Percentiles rank a stretch among this genome's conserved stretches.
These are phyloP conservation scores for Chrysochloris asiatica DNA, from an alignment of 2,113 vertebrate species.

Conservation along the genomic window DNA sequence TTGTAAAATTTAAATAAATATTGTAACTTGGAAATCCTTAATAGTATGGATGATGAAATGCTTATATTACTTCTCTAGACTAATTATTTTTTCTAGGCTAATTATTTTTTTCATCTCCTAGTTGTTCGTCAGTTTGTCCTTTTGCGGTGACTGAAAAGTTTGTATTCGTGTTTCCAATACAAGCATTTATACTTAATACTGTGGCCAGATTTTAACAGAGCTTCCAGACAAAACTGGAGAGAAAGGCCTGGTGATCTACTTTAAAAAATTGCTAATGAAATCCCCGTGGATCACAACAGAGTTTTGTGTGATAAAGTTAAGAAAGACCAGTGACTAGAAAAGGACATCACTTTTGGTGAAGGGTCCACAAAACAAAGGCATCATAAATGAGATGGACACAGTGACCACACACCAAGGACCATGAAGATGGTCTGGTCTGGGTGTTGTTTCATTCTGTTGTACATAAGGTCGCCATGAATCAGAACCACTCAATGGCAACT, in stretches of 20 bases:
- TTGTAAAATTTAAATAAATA: not conserved
- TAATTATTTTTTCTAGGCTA: not conserved
- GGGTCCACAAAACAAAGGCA: not conserved
- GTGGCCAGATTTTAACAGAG: not conserved
- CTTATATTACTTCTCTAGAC: not conserved
- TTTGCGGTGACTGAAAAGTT: not conserved
- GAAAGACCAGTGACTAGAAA: not conserved
- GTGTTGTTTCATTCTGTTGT: not conserved
- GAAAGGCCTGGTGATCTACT: not conserved
- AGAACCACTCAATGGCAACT: not conserved
- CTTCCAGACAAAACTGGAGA: not conserved
- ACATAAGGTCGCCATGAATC: not conserved
- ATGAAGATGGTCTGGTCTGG: not conserved
- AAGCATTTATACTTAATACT: too few species aligned
- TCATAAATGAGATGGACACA: not conserved
- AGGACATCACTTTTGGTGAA: not conserved
- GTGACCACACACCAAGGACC: not conserved
- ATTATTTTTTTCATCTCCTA: not conserved
- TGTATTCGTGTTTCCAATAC: not conserved
- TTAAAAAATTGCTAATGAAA: not conserved
- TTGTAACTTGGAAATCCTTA: not conserved
- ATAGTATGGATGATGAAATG: not conserved
- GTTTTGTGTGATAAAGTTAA: not conserved
- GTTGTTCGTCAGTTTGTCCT: not conserved
- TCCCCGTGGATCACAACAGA: not conserved